Evolutionary conservation across 2,888 invertebrate species (phyloP).

Genomic region (Caenorhabditis sp.): DNA sequence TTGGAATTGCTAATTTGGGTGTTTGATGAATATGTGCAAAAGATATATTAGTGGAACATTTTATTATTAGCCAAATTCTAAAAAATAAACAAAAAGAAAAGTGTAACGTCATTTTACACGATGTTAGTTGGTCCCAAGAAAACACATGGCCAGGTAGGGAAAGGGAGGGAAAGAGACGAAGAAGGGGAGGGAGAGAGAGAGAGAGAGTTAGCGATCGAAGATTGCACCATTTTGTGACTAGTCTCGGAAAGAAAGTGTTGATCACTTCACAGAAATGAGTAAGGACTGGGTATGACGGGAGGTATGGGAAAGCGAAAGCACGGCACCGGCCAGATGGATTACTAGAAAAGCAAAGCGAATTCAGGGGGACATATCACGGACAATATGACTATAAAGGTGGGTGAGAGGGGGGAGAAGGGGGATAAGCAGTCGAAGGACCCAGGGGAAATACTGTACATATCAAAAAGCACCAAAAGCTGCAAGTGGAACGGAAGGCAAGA

Average conservation of each 20-base stretch:
- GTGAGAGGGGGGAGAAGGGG: neutral
- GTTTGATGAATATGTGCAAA: neutral
- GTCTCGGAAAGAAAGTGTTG: slow-evolving; percentile 8
- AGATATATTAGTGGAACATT: slow-evolving; percentile 33
- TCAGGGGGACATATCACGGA: slow-evolving; percentile 41
- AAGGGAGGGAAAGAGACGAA: slow-evolving; percentile 7
- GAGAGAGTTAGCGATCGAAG: slow-evolving; percentile 9
- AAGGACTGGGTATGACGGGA: slow-evolving; percentile 15
- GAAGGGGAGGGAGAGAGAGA: too few relatives aligned
- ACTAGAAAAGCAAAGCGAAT: slow-evolving; percentile 40
- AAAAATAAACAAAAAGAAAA: slow-evolving; percentile 22
- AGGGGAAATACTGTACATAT: slow-evolving; percentile 51
- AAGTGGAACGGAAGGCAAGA: slow-evolving; percentile 56
- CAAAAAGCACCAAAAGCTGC: slow-evolving; percentile 58
- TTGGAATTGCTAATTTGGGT: slow-evolving; percentile 14
- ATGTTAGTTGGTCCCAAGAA: slow-evolving; percentile 60
- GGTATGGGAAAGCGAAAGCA: slow-evolving; percentile 50
- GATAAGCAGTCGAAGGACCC: slow-evolving; percentile 11
- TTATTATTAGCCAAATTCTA: slow-evolving; percentile 53
- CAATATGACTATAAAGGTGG: slow-evolving; percentile 38
- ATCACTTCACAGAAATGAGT: slow-evolving; percentile 53
- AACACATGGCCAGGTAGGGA: slow-evolving; percentile 21
- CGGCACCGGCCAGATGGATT: slow-evolving; percentile 51
- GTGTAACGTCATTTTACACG: slow-evolving; percentile 39
- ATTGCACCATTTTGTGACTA: slow-evolving; percentile 56